Evolutionary conservation across 2,797 vertebrate species (phyloP).

Genomic region (Scyliorhinus canicula): DNA sequence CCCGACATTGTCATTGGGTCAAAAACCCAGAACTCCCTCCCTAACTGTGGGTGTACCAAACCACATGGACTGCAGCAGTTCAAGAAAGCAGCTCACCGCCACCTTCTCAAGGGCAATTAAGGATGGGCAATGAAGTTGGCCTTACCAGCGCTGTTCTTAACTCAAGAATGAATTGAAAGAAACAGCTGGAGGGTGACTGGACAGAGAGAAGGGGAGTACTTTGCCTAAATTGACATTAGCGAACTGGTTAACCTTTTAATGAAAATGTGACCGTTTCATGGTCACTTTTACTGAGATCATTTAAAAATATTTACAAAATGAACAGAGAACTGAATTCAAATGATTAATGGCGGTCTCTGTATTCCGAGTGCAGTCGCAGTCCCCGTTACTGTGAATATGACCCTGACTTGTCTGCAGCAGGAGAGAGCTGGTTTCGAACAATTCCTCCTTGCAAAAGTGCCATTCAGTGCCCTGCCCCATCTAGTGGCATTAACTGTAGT

Average conservation of each 20-base stretch:
- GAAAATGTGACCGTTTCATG: not conserved
- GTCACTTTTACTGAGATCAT: not conserved
- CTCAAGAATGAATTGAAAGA: too few relatives aligned
- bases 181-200: too few relatives aligned
- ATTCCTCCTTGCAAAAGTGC: not conserved
- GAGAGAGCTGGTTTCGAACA: not conserved
- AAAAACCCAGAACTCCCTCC: too few relatives aligned
- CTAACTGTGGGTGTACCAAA: too few relatives aligned
- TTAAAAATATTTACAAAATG: too few relatives aligned
- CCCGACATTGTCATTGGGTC: too few relatives aligned
- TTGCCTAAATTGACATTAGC: not conserved
- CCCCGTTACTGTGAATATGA: not conserved
- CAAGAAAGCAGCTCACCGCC: too few relatives aligned
- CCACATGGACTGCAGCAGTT: too few relatives aligned
- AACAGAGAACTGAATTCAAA: too few relatives aligned
- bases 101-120: too few relatives aligned
- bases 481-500: not conserved
- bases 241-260: not conserved
- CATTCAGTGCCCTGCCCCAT: not conserved
- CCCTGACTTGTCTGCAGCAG: not conserved
- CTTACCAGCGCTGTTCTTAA: too few relatives aligned
- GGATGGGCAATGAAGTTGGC: too few relatives aligned
- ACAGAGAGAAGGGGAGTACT: not conserved
- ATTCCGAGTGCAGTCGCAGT: not conserved
- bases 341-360: not conserved